phyloP scores from a whole-genome alignment of 2,113 vertebrate genomes.

The Neodon shergylaensis region DNA sequence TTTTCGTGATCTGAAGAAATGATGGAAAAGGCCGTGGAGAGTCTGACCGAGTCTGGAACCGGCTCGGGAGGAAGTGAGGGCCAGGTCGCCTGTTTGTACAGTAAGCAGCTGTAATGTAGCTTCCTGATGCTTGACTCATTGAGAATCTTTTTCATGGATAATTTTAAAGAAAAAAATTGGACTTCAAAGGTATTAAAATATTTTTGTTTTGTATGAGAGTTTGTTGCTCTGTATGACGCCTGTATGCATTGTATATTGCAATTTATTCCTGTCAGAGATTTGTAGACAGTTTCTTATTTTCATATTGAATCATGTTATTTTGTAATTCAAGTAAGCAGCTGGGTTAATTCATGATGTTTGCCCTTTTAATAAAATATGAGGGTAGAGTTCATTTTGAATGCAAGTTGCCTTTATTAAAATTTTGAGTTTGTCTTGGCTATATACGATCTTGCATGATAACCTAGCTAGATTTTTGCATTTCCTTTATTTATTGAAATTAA shows the following conservation, averaged over 20 bases:
- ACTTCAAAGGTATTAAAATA: constrained; percentile 92
- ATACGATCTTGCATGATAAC: constrained; percentile 86
- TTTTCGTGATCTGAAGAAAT: constrained; percentile 93
- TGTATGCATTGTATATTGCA: constrained; percentile 92
- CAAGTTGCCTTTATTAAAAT: constrained; percentile 89
- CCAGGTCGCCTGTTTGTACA: constrained; percentile 87
- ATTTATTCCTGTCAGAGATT: constrained; percentile 92
- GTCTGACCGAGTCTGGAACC: constrained; percentile 78
- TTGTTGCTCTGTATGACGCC: constrained; percentile 92
- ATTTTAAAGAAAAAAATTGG: constrained; percentile 90
- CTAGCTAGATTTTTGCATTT: constrained; percentile 83
- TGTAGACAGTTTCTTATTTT: constrained; percentile 94
- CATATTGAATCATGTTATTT: constrained; percentile 94
- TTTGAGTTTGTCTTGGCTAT: constrained; percentile 86
- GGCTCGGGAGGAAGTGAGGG: constrained; percentile 81
- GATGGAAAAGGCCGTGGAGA: constrained; percentile 63
- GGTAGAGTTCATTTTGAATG: constrained; percentile 89
- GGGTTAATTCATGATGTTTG: constrained; percentile 91
- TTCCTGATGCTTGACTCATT: constrained; percentile 89
- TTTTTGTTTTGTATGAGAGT: constrained; percentile 92
- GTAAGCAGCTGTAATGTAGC: constrained; percentile 91
- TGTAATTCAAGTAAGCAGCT: constrained; percentile 94
- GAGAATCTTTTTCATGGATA: constrained; percentile 89
- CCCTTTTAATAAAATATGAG: constrained; percentile 94
- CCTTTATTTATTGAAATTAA: constrained; percentile 86